These are phyloP conservation scores for Beroe forskalii DNA, from an alignment of 37 sponge, comb jelly and placozoan genomes.

Conservation along the genomic window DNA sequence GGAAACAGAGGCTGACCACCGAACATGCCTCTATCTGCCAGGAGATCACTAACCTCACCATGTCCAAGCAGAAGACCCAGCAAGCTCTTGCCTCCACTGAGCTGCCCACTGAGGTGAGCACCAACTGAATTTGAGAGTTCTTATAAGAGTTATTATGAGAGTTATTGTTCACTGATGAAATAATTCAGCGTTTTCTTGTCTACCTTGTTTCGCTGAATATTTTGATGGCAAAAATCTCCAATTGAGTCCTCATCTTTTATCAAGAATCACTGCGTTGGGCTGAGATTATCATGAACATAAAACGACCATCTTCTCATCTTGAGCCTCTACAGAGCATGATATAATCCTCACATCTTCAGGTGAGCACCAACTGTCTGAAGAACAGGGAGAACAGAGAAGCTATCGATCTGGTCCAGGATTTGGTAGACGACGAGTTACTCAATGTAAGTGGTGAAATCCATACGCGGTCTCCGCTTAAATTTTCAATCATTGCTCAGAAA, in stretches of 20 bases:
- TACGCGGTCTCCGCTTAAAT: neutral
- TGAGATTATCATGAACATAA: too few relatives aligned
- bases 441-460: slow-evolving; percentile 33
- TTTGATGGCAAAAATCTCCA: too few relatives aligned
- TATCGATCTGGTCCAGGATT: slow-evolving; percentile 59
- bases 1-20: slow-evolving; percentile 58
- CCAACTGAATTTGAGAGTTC: too few relatives aligned
- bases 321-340: too few relatives aligned
- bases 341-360: too few relatives aligned
- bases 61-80: slow-evolving; percentile 63
- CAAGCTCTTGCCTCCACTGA: slow-evolving; percentile 57
- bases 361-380: slow-evolving; percentile 42
- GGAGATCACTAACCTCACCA: slow-evolving; percentile 60
- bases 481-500: neutral
- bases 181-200: too few relatives aligned
- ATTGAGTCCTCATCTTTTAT: too few relatives aligned
- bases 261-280: too few relatives aligned
- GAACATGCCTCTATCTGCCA: slow-evolving; percentile 64
- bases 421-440: slow-evolving; percentile 49
- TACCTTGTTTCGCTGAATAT: too few relatives aligned
- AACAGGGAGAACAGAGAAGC: slow-evolving; percentile 62
- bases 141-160: too few relatives aligned
- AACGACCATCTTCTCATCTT: too few relatives aligned
- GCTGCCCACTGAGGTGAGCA: slow-evolving; percentile 46
- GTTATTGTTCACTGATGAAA: too few relatives aligned